Evolutionary conservation across 2,888 invertebrate genomes (phyloP).

Genomic region (Pogonocherus hispidulus): DNA sequence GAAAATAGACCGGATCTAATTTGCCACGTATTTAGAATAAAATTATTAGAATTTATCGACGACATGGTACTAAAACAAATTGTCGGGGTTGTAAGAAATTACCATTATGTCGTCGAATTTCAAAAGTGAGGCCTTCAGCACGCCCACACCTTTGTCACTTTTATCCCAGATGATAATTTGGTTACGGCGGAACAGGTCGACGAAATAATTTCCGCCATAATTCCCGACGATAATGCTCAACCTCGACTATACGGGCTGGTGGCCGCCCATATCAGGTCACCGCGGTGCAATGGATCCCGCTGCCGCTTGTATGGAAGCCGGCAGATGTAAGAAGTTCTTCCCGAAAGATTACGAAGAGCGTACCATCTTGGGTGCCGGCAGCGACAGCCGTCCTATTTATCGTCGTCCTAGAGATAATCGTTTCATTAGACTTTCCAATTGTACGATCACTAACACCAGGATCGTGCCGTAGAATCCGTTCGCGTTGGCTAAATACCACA

Average conservation of each 20-base stretch:
- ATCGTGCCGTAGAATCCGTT: conserved; percentile 40
- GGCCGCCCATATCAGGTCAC: background rate
- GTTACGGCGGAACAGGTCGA: background rate
- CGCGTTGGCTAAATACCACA: conserved; percentile 38
- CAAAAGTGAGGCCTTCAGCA: background rate
- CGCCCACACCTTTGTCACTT: too few species aligned
- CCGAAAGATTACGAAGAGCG: too few species aligned
- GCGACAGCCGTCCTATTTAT: too few species aligned
- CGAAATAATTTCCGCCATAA: background rate
- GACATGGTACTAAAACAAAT: too few species aligned
- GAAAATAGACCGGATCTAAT: too few species aligned
- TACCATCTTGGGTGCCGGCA: too few species aligned
- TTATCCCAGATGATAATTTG: background rate
- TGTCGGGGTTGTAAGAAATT: background rate
- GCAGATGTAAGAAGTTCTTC: background rate
- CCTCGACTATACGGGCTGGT: conserved; percentile 29
- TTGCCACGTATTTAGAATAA: too few species aligned
- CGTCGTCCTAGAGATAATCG: too few species aligned
- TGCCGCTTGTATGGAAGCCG: background rate
- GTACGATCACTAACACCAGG: conserved; percentile 28
- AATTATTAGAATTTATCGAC: too few species aligned
- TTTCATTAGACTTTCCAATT: conserved; percentile 11
- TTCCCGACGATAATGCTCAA: background rate
- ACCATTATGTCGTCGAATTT: background rate
- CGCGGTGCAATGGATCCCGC: background rate